These are phyloP conservation scores for Falco punctatus DNA, from an alignment of 2,113 vertebrate genomes.

Conservation along the genomic window DNA sequence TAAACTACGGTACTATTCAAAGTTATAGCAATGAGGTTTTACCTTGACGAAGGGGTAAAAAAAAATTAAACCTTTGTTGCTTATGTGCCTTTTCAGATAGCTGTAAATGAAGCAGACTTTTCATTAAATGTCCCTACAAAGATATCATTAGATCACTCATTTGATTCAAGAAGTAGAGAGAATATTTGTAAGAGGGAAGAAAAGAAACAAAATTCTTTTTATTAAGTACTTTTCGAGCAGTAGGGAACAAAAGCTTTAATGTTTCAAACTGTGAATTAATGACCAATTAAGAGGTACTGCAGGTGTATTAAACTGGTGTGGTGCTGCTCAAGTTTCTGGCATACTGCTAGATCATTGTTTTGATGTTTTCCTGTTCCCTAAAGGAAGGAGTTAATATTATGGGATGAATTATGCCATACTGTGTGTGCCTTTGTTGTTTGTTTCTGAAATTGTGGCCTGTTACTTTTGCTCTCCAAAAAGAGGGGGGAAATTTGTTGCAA, in stretches of 20 bases:
- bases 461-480: neutral
- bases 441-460: neutral
- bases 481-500: neutral
- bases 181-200: neutral
- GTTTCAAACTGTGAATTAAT: neutral
- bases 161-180: neutral
- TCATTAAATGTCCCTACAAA: neutral
- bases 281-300: neutral
- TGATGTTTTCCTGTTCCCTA: neutral
- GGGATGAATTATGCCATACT: neutral
- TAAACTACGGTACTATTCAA: neutral
- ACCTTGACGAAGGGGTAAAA: neutral
- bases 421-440: neutral
- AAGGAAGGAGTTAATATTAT: neutral
- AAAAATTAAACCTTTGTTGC: neutral
- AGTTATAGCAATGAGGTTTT: neutral
- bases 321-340: neutral
- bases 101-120: neutral
- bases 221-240: neutral
- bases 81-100: neutral
- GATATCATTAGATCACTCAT: neutral
- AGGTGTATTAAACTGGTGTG: neutral
- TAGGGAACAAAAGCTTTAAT: neutral
- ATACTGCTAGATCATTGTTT: neutral
- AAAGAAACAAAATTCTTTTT: neutral